Evolutionary conservation across 2,888 invertebrate species (phyloP).

Genomic region (Stenolophus ochropezus): DNA sequence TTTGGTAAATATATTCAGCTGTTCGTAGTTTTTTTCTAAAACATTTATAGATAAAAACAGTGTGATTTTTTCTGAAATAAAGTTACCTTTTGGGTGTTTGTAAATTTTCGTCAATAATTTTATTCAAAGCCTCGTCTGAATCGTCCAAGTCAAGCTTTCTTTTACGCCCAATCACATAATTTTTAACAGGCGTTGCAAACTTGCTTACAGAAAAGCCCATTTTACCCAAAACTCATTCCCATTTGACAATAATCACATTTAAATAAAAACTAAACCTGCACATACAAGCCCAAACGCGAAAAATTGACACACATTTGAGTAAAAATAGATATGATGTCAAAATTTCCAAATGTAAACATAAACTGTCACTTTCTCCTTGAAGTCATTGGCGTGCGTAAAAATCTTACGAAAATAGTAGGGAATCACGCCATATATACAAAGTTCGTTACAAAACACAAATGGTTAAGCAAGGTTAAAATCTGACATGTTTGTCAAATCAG

Average conservation of each 20-base stretch:
- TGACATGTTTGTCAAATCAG: constrained; percentile 50
- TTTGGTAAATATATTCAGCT: constrained; percentile 86
- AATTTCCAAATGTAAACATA: constrained; percentile 54
- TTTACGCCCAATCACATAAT: constrained; percentile 74
- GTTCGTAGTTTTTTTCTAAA: constrained; percentile 70
- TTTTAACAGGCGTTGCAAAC: constrained; percentile 70
- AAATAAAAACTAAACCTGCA: too few relatives aligned
- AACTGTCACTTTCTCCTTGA: constrained; percentile 55
- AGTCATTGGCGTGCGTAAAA: constrained; percentile 2
- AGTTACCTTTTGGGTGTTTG: constrained; percentile 81
- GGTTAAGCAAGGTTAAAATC: too few relatives aligned
- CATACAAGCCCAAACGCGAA: not conserved
- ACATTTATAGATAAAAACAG: too few relatives aligned
- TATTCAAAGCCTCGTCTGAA: constrained; percentile 73
- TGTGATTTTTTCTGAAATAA: too few relatives aligned
- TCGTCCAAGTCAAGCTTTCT: constrained; percentile 76
- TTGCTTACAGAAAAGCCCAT: constrained; percentile 74
- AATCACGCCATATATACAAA: not conserved
- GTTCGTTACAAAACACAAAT: too few relatives aligned
- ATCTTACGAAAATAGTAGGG: not conserved
- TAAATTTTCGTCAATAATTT: constrained; percentile 75
- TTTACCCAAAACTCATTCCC: constrained; percentile 5
- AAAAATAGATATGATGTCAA: constrained; percentile 57
- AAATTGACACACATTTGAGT: constrained; percentile 52
- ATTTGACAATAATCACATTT: too few relatives aligned